phyloP scores from a whole-genome alignment of 2,888 invertebrate species.

The Cremastinae sp. region DNA sequence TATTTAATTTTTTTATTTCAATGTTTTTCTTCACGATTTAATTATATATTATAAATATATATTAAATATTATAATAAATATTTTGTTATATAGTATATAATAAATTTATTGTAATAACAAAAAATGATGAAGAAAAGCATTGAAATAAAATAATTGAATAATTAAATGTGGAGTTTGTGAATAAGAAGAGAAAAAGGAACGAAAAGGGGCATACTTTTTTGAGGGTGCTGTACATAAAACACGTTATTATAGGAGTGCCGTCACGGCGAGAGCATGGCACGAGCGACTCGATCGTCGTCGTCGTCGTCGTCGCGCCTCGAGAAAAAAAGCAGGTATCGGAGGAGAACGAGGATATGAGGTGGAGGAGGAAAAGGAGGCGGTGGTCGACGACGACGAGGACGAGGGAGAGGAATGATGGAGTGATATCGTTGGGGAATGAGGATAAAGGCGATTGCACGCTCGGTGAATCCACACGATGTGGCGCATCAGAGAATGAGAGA shows the following conservation, averaged over 20 bases:
- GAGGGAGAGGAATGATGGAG: conserved; percentile 52
- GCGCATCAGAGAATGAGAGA: conserved; percentile 27
- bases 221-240: conserved; percentile 58
- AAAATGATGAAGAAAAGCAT: too few species aligned
- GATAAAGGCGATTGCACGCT: conserved; percentile 59
- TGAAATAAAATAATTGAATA: too few species aligned
- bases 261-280: conserved; percentile 69
- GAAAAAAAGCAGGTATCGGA: conserved; percentile 28
- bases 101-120: too few species aligned
- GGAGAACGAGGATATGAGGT: conserved; percentile 9
- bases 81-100: too few species aligned
- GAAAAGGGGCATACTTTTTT: too few species aligned
- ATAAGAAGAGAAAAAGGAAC: too few species aligned
- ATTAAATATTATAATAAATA: too few species aligned
- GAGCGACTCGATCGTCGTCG: conserved; percentile 68
- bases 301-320: conserved; percentile 57
- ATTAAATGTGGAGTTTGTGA: too few species aligned
- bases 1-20: too few species aligned
- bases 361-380: conserved; percentile 7
- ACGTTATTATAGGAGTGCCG: conserved; percentile 71
- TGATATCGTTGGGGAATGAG: conserved; percentile 51
- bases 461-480: conserved; percentile 45
- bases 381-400: too few species aligned
- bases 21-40: too few species aligned
- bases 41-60: too few species aligned